Percentiles rank a stretch among this genome's conserved stretches.
Evolutionary conservation across 37 sponge, comb jelly and placozoan genomes (phyloP).

Genomic region (Halichondria panicea): DNA sequence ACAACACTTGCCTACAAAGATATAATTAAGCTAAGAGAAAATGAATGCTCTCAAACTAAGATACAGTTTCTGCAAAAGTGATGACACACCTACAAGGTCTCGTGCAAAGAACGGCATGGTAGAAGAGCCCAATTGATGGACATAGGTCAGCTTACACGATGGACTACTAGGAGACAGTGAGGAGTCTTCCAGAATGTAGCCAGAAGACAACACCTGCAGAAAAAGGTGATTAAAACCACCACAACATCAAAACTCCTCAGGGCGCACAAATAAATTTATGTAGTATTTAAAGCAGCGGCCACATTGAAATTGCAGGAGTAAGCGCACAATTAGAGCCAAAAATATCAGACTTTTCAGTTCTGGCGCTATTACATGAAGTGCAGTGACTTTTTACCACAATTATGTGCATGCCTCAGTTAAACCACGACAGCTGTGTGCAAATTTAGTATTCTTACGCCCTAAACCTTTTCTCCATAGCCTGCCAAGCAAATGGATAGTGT

Average conservation of each 20-base stretch:
- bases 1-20: too few species aligned
- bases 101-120: constrained; percentile 39
- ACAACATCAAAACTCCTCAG: too few species aligned
- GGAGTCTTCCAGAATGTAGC: constrained; percentile 24
- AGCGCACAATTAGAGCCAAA: background rate
- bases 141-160: constrained; percentile 18
- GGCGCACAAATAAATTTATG: background rate
- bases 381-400: too few species aligned
- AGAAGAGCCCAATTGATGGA: constrained; percentile 41
- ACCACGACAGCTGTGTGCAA: too few species aligned
- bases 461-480: too few species aligned
- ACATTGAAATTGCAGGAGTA: background rate
- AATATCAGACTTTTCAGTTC: too few species aligned
- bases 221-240: too few species aligned
- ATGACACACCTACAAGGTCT: constrained; percentile 39
- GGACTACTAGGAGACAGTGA: background rate
- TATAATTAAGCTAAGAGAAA: background rate
- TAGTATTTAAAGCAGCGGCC: background rate
- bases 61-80: constrained; percentile 20
- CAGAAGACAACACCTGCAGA: constrained; percentile 43
- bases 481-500: too few species aligned
- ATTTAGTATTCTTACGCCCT: too few species aligned
- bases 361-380: too few species aligned
- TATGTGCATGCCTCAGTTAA: too few species aligned
- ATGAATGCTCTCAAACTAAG: background rate